A percentile compares a stretch with the other conserved stretches of the same genome.
phyloP scores from a whole-genome alignment of 2,797 vertebrate species.

The Myotis myotis region DNA sequence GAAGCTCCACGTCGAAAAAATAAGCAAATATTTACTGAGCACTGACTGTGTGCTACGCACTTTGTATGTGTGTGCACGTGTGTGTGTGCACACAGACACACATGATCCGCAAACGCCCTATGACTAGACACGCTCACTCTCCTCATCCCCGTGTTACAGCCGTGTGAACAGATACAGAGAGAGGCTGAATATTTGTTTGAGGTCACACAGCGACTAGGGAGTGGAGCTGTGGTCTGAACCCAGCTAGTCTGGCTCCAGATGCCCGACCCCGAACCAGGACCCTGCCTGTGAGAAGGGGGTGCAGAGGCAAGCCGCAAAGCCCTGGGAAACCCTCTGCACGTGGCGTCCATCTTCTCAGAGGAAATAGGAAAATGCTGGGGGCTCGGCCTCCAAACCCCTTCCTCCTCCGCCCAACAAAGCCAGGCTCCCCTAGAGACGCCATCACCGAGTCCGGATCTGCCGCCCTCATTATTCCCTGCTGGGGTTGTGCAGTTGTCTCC shows the following conservation, averaged over 20 bases:
- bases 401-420: not conserved
- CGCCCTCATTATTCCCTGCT: not conserved
- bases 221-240: not conserved
- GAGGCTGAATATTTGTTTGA: not conserved
- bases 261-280: not conserved
- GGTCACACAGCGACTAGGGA: not conserved
- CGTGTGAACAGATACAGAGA: not conserved
- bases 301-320: not conserved
- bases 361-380: not conserved
- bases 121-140: accelerated
- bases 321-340: not conserved
- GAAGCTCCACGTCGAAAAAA: not conserved
- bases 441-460: accelerated
- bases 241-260: not conserved
- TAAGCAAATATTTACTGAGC: not conserved
- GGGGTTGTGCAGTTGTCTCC: accelerated
- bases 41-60: not conserved
- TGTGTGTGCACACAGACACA: not conserved
- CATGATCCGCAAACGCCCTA: accelerated
- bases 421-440: accelerated
- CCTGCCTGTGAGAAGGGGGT: accelerated
- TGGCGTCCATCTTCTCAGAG: not conserved
- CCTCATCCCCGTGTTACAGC: not conserved
- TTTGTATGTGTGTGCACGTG: too few relatives aligned
- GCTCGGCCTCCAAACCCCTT: accelerated